Evolutionary conservation across 2,888 invertebrate species (phyloP), one percentile per base, ranked within the genome.

Genomic region (Eilema caniola): DNA sequence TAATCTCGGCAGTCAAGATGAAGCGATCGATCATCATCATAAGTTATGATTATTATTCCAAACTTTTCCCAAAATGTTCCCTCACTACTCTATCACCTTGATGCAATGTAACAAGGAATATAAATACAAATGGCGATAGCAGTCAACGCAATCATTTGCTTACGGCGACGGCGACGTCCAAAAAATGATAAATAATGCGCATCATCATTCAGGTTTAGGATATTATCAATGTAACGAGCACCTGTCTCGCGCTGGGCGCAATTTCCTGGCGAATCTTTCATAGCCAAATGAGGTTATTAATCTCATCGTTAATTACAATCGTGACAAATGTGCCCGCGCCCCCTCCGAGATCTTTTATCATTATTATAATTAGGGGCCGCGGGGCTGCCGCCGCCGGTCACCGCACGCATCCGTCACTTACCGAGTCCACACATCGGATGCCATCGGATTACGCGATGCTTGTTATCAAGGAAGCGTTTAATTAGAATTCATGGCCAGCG

Each of bases 251-350:
- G 65, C 25, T 53, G 23, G 66, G 53, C 66, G 25, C 66, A 66
- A 72, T 72, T 68, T 41, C 68, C 62, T 33, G 64, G 61, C 64
- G n/a, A 68, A 71, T 70, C 66, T 66, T 67, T 67, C 71, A 67
- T 25, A 68, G 41, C 68, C 61, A 61, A 61, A 66, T 69, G 66
- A 70, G 57, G 69, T 71, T 64, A 75, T 78, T 78, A 77, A 76
- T 77, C 72, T 75, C 67, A 71, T 71, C 71, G 71, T 71, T 78
- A 79, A 79, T 78, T 73, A 78, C 72, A 74, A 72, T 73, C 69
- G 59, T 77, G 72, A 80, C 75, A 74, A 77, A 79, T 79, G 71
- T 62, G 61, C 70, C 41, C 69, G 53, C 70, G 63, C 62, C 66
- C 14, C 66, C 70, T 65, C 53, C 31, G 57, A 71, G 69, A 79